These are phyloP conservation scores for Apocrypta bakeri DNA, from an alignment of 1,140 invertebrate species.

Conservation along the genomic window DNA sequence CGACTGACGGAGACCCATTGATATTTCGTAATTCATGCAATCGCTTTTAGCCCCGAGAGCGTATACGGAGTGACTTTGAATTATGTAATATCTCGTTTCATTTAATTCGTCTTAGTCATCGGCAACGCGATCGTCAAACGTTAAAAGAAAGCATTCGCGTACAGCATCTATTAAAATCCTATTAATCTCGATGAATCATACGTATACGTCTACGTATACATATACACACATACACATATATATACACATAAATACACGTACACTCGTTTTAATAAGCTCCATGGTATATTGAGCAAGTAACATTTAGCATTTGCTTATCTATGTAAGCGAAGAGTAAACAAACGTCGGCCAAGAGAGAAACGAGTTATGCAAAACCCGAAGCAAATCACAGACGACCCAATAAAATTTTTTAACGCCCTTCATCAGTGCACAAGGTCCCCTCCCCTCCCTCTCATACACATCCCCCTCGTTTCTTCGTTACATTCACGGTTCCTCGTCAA, in stretches of 20 bases:
- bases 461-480: background rate
- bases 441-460: too few species aligned
- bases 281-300: too few species aligned
- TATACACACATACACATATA: too few species aligned
- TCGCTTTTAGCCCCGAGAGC: background rate
- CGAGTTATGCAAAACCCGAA: background rate
- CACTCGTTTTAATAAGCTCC: too few species aligned
- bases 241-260: too few species aligned
- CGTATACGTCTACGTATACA: too few species aligned
- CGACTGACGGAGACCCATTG: background rate
- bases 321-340: too few species aligned
- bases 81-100: slow-evolving; percentile 2
- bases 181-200: background rate
- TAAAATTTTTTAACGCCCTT: slow-evolving; percentile 2
- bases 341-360: background rate
- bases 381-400: background rate
- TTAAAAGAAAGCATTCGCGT: background rate
- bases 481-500: slow-evolving; percentile 1
- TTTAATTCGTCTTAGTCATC: slow-evolving; percentile 8
- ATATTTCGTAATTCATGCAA: background rate
- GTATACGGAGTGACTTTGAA: background rate
- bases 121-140: background rate
- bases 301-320: too few species aligned
- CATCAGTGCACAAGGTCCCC: background rate
- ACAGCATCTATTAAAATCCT: slow-evolving; percentile 14